These are phyloP conservation scores for Mesorhabditis sp. DNA, from an alignment of 2,888 invertebrate genomes.

Conservation along the genomic window DNA sequence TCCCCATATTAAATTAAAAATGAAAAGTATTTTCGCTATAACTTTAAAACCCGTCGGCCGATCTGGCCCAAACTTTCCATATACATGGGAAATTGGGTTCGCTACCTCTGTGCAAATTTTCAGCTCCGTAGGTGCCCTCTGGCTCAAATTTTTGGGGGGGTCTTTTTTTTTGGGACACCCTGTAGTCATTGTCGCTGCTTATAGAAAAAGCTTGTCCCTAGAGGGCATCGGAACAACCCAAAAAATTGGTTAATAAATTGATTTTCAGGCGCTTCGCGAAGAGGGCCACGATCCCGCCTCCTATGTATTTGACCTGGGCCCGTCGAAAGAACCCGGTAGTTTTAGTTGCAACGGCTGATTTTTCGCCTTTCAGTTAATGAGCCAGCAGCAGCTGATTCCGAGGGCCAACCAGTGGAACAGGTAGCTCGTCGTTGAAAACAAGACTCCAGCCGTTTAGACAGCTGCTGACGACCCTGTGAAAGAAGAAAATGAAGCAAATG, in stretches of 20 bases:
- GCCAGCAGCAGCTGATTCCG: neutral
- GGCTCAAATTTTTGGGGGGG: no score
- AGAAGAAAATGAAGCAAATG: no score
- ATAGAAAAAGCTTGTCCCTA: no score
- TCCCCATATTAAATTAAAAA: no score
- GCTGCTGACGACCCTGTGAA: neutral
- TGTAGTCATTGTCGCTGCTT: no score
- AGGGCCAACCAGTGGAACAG: neutral
- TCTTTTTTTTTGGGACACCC: conserved; percentile 1
- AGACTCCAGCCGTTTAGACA: neutral
- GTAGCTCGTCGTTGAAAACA: neutral
- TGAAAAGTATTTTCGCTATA: no score
- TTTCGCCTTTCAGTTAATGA: neutral
- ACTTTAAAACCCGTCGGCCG: no score
- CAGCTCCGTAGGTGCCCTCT: no score
- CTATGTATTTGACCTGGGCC: conserved; percentile 16
- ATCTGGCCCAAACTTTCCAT: no score
- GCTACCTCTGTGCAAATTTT: no score
- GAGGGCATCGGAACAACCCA: neutral
- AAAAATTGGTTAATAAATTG: neutral
- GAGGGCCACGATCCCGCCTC: conserved; percentile 24
- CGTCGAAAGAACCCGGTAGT: neutral
- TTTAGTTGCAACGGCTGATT: neutral
- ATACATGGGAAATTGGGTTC: no score
- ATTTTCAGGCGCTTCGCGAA: conserved; percentile 20